Evolutionary conservation across 2,888 invertebrate genomes (phyloP), one percentile per base, ranked within the genome.

Genomic region (Papilio demoleus): DNA sequence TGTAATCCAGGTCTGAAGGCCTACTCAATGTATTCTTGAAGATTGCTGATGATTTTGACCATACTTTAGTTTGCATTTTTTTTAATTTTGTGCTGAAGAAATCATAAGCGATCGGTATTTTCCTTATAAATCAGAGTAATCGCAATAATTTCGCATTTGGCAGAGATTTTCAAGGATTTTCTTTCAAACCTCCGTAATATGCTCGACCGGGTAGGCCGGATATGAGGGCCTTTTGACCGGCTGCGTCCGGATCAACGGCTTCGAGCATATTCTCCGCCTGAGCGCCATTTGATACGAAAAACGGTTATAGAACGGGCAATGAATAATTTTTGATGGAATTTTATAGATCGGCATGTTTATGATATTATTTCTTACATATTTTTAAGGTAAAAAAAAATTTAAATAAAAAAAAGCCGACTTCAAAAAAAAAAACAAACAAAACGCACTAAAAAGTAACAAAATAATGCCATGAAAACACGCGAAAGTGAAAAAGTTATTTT

Each of bases 151-250:
- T 65, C 31, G 50, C 64, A 38, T 58, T 67, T 40, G 19, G 34
- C 14, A 53, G 60, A 67, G 72, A 71, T 71, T 74, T 75, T 73
- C 73, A 60, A 59, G 65, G 65, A 73, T 71, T 77, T 77, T 74
- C 77, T 74, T 74, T 75, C 74, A 74, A 70, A 66, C 73, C 71
- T 58, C 70, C 65, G 71, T 73, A 73, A 71, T 72, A 75, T 73
- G 77, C 75, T 77, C 71, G 77, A 77, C 75, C 76, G 77, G 69
- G 71, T 70, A 22, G 50, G 47, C 73, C 76, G 79, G 79, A 79
- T 80, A 79, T 79, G 74, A 77, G 73, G 53, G 77, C 75, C 79
- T 76, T 79, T 80, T 77, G 76, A 76, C 76, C 73, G 74, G 68
- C 60, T 64, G 70, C 70, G 69, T 67, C 68, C 70, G 72, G 74